Base-by-base conservation (phyloP, 1,140 invertebrate species). In the Nephila pilipes region DNA sequence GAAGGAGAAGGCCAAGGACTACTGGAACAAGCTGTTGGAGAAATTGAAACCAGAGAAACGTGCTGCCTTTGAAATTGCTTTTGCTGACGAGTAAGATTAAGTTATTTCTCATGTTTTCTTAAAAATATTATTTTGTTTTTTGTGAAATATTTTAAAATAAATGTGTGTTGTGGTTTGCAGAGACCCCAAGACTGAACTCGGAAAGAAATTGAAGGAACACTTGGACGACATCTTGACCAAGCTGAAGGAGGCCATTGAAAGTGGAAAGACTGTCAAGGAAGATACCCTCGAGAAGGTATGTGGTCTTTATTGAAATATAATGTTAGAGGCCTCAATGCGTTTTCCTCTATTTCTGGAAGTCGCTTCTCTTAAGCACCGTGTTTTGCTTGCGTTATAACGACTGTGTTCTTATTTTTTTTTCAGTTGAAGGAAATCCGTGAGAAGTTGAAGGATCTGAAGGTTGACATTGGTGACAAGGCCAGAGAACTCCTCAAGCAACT, bases 241-340 rank as follows among this genome's bases (percentile, higher is more conserved):
- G 12, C 14, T 93, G 1, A 93, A 93, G 60, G 93, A 93, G 6
- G 87, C 93, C 12, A 63, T 91, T 29, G 88, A 91, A 5, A 58
- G 80, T 6, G 93, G 93, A n/a, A 93, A 90, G n/a, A 36, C n/a
- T 5, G 85, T 93, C 85, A 87, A 93, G 22, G 83, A 87, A 25
- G 63, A 63, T 0, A 63, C 18, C n/a, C 29, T 87, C 25, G n/a
- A 93, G 29, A 87, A 81, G 91, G 83, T 93, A 87, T 12, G n/a
- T 63, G 57, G 22, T 58, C 20, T 46, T 87, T 32, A 25, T 60
- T 58, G 0, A 32, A 36, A n/a, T n/a, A n/a, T n/a, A n/a, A n/a
- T n/a, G n/a, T n/a, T n/a, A n/a, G n/a, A n/a, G n/a, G 16, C 14
- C 25, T 38, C 32, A 81, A n/a, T n/a, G n/a, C n/a, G n/a, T n/a